Evolutionary conservation across 1,140 invertebrate genomes (phyloP).

Genomic region (Laupala kohalensis): DNA sequence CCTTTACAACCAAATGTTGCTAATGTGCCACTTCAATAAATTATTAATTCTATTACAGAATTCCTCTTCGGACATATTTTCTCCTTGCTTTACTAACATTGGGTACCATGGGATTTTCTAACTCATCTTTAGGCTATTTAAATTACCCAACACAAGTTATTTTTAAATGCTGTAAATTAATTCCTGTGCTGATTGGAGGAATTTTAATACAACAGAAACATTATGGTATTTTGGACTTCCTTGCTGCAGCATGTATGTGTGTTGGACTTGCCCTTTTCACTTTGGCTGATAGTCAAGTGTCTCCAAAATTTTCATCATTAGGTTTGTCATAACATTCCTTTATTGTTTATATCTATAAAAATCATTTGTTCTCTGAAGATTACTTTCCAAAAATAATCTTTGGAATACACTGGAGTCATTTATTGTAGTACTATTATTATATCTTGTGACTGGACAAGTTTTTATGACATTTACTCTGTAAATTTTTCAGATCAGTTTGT

Average conservation of each 20-base stretch:
- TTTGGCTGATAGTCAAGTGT: constrained; percentile 77
- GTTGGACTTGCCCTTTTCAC: constrained; percentile 85
- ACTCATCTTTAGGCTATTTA: constrained; percentile 85
- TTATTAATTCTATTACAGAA: constrained; percentile 51
- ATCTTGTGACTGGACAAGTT: no score
- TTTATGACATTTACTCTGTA: no score
- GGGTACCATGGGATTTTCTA: constrained; percentile 92
- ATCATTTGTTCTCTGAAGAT: neutral
- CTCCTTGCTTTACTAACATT: constrained; percentile 75
- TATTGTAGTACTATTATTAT: no score
- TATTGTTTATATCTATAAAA: neutral
- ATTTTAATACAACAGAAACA: constrained; percentile 83
- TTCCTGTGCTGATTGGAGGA: constrained; percentile 85
- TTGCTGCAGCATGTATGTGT: constrained; percentile 77
- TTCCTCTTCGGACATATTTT: constrained; percentile 68
- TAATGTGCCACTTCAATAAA: no score
- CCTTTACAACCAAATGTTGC: no score
- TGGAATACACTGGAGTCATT: neutral
- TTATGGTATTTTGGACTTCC: constrained; percentile 70
- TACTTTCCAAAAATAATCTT: neutral
- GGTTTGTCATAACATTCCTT: constrained; percentile 27
- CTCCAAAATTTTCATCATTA: constrained; percentile 70
- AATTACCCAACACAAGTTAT: constrained; percentile 93
- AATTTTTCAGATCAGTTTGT: no score
- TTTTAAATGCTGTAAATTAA: constrained; percentile 92